phyloP scores from a whole-genome alignment of 2,113 vertebrate genomes.

The Neotoma lepida region DNA sequence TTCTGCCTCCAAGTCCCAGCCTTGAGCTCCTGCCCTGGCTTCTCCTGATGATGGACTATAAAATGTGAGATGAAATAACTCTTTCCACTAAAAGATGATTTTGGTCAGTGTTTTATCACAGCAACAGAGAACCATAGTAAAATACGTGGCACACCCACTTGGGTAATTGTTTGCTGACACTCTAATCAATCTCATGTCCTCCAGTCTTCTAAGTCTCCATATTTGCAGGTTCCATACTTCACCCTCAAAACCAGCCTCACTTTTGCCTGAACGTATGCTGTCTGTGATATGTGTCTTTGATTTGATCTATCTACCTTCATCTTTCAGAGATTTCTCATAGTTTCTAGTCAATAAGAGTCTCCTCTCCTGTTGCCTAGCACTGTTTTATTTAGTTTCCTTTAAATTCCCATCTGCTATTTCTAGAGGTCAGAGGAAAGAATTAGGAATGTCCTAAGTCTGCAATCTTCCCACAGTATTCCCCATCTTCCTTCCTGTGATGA shows the following conservation, averaged over 20 bases:
- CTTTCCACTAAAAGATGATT: background rate
- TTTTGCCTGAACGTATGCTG: background rate
- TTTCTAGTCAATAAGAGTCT: background rate
- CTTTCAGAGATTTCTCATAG: background rate
- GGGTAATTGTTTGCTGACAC: too few species aligned
- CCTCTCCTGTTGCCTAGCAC: background rate
- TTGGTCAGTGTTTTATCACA: background rate
- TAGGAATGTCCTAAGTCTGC: background rate
- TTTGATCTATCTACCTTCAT: background rate
- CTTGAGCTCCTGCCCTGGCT: background rate
- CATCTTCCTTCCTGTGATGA: background rate
- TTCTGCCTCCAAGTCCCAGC: background rate
- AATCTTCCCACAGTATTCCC: background rate
- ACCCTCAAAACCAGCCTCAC: background rate
- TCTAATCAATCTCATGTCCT: background rate
- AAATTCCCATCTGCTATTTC: background rate
- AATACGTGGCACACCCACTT: background rate
- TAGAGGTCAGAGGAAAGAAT: background rate
- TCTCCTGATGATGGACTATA: background rate
- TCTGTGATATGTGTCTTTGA: background rate
- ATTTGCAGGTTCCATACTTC: background rate
- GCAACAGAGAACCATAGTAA: background rate
- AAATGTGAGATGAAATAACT: background rate
- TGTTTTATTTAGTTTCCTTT: conserved; percentile 1
- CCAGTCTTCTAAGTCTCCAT: background rate